Base-by-base conservation (phyloP, 2,888 invertebrate species). In the Octodonta nipae region DNA sequence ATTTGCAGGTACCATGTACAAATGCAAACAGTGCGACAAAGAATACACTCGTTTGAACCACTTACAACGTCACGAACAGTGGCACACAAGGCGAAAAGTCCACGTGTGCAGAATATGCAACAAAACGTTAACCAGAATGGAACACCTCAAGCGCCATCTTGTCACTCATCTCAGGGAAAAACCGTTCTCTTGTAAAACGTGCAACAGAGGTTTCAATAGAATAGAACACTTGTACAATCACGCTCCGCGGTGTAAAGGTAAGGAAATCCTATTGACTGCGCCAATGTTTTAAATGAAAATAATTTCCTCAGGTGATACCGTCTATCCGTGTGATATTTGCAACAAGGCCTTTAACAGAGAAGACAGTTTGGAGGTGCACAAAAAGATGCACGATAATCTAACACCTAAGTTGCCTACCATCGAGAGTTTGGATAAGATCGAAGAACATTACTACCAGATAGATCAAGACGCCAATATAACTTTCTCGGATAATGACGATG, bases 261-360 rank as follows among this genome's bases (percentile, higher is more conserved):
- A 38, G 31, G 8, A 15, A 33, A 30, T 28, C 20, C n/a, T n/a
- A n/a, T n/a, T n/a, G n/a, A n/a, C n/a, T n/a, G n/a, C n/a, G n/a
- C n/a, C n/a, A n/a, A n/a, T n/a, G n/a, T n/a, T n/a, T n/a, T n/a
- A n/a, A 6, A 7, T 17, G 5, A 17, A 17, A 17, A 17, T 7
- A 12, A 4, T 2, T 26, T 30, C 29, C 33, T 15, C n/a, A 49
- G 49, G 65, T 2, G 63, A 64, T 36, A 54, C 55, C 36, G 58
- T 62, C 3, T 58, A 61, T 40, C 55, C 61, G 26, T 65, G 66
- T 44, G 60, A 65, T 41, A 55, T 66, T 29, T 66, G 66, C 41
- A 60, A 61, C 38, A 63, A 63, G 45, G 58, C 60, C 3, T 65
- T 63, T 38, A 56, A 55, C 31, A 49, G 62, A 4, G 57, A 54